phyloP scores from a whole-genome alignment of 2,113 vertebrate species.

The Cettia cetti region DNA sequence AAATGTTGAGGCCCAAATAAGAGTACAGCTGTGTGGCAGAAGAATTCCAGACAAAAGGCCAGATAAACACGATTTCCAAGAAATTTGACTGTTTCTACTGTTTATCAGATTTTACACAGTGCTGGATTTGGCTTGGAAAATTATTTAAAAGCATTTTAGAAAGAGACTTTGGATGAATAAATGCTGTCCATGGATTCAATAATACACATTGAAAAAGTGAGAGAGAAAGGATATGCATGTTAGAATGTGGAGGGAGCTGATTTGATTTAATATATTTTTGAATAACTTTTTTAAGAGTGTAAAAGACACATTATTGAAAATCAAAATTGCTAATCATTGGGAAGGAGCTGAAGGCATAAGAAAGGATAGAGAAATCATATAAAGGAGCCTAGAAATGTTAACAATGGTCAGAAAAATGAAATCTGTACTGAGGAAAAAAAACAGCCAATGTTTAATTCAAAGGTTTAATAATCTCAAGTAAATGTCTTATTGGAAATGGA shows the following conservation, averaged over 20 bases:
- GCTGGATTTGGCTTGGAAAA: not conserved
- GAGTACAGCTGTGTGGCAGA: not conserved
- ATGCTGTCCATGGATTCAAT: not conserved
- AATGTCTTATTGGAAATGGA: not conserved
- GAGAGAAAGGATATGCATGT: not conserved
- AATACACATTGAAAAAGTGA: not conserved
- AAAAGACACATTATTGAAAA: not conserved
- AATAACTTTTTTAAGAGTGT: not conserved
- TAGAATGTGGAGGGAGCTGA: not conserved
- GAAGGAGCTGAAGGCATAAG: not conserved
- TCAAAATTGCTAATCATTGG: not conserved
- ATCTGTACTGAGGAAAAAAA: not conserved
- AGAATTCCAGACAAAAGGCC: not conserved
- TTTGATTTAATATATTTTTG: not conserved
- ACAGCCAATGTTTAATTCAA: not conserved
- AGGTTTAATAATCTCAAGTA: not conserved
- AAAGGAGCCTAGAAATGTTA: not conserved
- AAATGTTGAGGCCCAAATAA: not conserved
- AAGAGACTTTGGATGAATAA: not conserved
- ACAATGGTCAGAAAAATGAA: not conserved
- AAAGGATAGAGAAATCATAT: not conserved
- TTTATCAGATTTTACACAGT: not conserved
- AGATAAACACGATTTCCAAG: not conserved
- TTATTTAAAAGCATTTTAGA: not conserved
- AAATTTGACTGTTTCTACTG: not conserved